Conservation (phyloP, 2,113 vertebrate species). For the Epinephelus fuscoguttatus region DNA sequence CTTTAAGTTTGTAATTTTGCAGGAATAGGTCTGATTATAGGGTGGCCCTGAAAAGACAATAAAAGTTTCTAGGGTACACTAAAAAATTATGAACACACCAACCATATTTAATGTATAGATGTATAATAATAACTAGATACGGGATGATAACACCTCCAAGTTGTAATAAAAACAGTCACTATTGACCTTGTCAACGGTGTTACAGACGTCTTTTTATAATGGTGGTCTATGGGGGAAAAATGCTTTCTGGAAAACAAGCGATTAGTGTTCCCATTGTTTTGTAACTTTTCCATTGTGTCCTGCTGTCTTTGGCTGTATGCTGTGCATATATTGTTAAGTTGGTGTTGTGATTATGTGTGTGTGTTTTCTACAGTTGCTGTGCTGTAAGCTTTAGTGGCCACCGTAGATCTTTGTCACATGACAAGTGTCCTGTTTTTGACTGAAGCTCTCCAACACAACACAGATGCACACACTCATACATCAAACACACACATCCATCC, state of each 20-base stretch:
- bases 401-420: background rate
- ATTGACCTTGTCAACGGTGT: too few relatives aligned
- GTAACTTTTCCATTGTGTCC: background rate
- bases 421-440: constrained; percentile 2
- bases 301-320: background rate
- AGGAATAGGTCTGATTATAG: background rate
- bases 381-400: background rate
- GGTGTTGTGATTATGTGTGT: background rate
- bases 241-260: too few relatives aligned
- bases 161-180: too few relatives aligned
- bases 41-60: background rate
- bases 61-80: background rate
- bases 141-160: too few relatives aligned
- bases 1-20: background rate
- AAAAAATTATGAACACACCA: background rate
- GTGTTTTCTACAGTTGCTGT: background rate
- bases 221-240: too few relatives aligned
- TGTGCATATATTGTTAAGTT: background rate
- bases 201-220: too few relatives aligned
- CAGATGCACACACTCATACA: background rate
- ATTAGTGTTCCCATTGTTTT: background rate
- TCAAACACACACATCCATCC: constrained; percentile 19
- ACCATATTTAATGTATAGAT: background rate
- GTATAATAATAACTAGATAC: too few relatives aligned
- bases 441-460: constrained; percentile 1